Base-by-base conservation (phyloP, 2,113 vertebrate species). In the Antigone vipio region DNA sequence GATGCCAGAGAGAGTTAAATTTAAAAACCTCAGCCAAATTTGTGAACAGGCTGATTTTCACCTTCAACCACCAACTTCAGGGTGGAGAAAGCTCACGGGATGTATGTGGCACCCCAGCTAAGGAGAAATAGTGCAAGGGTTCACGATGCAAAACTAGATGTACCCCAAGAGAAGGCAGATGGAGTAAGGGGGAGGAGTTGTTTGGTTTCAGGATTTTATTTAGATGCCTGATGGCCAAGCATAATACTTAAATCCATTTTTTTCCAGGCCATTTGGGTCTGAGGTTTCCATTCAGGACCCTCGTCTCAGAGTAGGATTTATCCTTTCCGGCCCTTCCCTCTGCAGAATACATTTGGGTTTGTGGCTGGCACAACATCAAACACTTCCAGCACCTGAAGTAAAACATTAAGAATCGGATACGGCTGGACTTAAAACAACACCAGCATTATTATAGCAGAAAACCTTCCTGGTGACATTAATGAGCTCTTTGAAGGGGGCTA, bases 361-460 rank as follows among this genome's bases (percentile, higher is more conserved):
- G 42, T 52, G 45, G 38, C 35, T 97, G 92, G 92, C 89, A 95
- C 23, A 12, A 66, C 91, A 93, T 97, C 95, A 96, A 94, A 89
- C 47, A 16, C 26, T 86, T 56, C 49, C 92, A 88, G 76, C 59
- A 40, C 63, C 59, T 94, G 59, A 94, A 91, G 76, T 88, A 63
- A 94, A 96, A 74, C 47, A 79, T 87, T 79, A 82, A 34, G 62
- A 87, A 92, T 69, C 23, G 21, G 87, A 88, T 71, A 93, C 2
- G 3, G 58, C 49, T 5, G 5, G 58, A 64, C 79, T 91, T 68
- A 55, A 67, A 97, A 90, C 91, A 94, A 11, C 66, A 63, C 3
- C 72, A 78, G 66, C 50, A 80, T 68, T 82, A 69, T 85, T 64
- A 27, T 0, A 92, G 59, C 72, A 78, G 45, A 71, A 92, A 69